Percentiles rank a stretch among this genome's conserved stretches.
Evolutionary conservation across 2,113 vertebrate genomes (phyloP).

Genomic region (Odontesthes bonariensis): DNA sequence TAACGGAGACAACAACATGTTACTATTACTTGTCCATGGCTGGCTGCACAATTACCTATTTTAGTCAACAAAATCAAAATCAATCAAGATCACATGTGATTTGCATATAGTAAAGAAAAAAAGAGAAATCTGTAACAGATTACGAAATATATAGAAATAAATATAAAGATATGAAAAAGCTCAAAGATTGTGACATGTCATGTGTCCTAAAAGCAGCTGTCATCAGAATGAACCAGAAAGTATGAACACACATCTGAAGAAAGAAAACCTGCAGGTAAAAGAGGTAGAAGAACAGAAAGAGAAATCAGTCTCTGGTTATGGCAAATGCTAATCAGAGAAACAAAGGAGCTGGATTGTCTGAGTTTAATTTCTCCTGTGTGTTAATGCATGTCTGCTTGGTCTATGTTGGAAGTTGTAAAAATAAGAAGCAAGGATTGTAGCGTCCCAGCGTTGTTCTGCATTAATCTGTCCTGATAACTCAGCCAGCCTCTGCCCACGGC

Average conservation of each 20-base stretch:
- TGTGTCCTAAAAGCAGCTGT: conserved; percentile 9
- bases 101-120: conserved; percentile 6
- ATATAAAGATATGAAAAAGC: conserved; percentile 3
- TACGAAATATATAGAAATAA: neutral
- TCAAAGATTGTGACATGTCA: conserved; percentile 5
- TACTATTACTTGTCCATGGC: conserved; percentile 48
- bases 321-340: conserved; percentile 46
- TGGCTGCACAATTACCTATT: conserved; percentile 67
- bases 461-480: conserved; percentile 71
- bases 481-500: conserved; percentile 69
- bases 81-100: conserved; percentile 41
- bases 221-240: conserved; percentile 40
- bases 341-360: conserved; percentile 48
- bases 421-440: conserved; percentile 38
- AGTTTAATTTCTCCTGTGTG: conserved; percentile 21
- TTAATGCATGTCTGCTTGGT: conserved; percentile 10
- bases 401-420: conserved; percentile 44
- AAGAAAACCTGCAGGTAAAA: conserved; percentile 7
- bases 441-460: conserved; percentile 41
- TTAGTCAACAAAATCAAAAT: conserved; percentile 53
- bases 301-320: neutral
- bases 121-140: conserved; percentile 26
- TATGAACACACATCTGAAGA: conserved; percentile 27
- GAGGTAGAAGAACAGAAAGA: conserved; percentile 3
- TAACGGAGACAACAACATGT: conserved; percentile 8